Evolutionary conservation across 2,888 invertebrate species (phyloP), one percentile per base, ranked within the genome.

Genomic region (Acrobasis repandana): DNA sequence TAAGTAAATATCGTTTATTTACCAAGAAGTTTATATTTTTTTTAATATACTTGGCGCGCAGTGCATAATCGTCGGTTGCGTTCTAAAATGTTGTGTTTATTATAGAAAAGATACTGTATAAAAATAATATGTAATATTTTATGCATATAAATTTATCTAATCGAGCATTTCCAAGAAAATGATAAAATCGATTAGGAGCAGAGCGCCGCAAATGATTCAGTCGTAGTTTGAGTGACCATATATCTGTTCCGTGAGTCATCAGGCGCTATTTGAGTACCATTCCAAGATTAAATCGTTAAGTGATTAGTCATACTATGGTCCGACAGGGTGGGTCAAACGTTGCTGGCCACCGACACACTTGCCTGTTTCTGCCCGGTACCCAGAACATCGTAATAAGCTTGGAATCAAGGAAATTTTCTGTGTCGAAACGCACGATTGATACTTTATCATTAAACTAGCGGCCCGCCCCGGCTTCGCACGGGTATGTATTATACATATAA

Each of bases 181-280:
- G 10, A 56, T 56, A 36, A 9, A 52, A 52, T 52, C 36, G 52
- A 52, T 52, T 52, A 43, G 43, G 43, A 52, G 52, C 36, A 33
- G 43, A 52, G 52, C 36, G 8, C 5, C 50, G 16, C 6, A n/a
- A 33, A 52, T 52, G 52, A 51, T 28, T 38, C 38, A 43, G 43
- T 43, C 43, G 43, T 33, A 16, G 36, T 52, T 16, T 36, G 20
- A 50, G 33, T 58, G 16, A 20, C 38, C 38, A 50, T 50, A 50
- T 76, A 75, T 77, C 75, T 73, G 72, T 72, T 75, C 72, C 63
- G 56, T 79, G 80, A 82, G 70, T 82, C 82, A 78, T 65, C 62
- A 65, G 65, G 61, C 63, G 65, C 66, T 70, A 64, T 69, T 75
- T 66, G 65, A 70, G 67, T 74, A 70, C 66, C 65, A 63, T 64